These are phyloP conservation scores for Silurus lanzhouensis DNA, from an alignment of 2,797 vertebrate species.

Conservation along the genomic window DNA sequence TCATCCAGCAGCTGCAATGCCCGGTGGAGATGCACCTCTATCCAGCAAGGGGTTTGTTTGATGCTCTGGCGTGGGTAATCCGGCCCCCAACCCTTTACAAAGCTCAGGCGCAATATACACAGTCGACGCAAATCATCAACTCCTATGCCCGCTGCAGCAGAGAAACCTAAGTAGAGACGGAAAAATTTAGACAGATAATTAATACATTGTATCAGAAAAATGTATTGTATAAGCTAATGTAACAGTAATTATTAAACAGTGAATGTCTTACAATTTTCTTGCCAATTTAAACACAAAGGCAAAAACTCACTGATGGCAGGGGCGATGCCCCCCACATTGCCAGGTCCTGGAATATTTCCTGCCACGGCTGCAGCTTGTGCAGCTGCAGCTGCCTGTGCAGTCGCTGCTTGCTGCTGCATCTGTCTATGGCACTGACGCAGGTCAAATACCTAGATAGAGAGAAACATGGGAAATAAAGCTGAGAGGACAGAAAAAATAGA, in stretches of 20 bases:
- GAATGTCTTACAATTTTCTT: not conserved
- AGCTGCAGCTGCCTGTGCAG: constrained; percentile 68
- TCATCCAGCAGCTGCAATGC: constrained; percentile 81
- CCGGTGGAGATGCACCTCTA: constrained; percentile 80
- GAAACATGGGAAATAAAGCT: not conserved
- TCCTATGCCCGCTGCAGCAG: constrained; percentile 70
- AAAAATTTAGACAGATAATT: constrained; percentile 2
- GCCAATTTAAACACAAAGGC: not conserved
- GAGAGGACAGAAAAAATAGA: not conserved
- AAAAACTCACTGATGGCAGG: constrained; percentile 67
- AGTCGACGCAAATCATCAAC: constrained; percentile 79
- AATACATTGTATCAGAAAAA: not conserved
- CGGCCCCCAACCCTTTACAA: constrained; percentile 83
- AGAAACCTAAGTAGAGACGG: constrained; percentile 63
- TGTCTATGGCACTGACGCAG: constrained; percentile 78
- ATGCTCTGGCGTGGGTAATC: constrained; percentile 81
- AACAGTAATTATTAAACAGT: not conserved
- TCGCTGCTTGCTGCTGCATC: constrained; percentile 81
- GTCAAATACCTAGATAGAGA: constrained; percentile 70
- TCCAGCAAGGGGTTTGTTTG: constrained; percentile 83
- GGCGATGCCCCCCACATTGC: constrained; percentile 63
- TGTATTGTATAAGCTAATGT: not conserved
- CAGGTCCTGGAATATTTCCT: constrained; percentile 69
- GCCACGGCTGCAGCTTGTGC: constrained; percentile 70
- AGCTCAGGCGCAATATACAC: constrained; percentile 79